These are phyloP conservation scores for Melanotaenia boesemani DNA, from an alignment of 2,797 vertebrate species.

Conservation along the genomic window DNA sequence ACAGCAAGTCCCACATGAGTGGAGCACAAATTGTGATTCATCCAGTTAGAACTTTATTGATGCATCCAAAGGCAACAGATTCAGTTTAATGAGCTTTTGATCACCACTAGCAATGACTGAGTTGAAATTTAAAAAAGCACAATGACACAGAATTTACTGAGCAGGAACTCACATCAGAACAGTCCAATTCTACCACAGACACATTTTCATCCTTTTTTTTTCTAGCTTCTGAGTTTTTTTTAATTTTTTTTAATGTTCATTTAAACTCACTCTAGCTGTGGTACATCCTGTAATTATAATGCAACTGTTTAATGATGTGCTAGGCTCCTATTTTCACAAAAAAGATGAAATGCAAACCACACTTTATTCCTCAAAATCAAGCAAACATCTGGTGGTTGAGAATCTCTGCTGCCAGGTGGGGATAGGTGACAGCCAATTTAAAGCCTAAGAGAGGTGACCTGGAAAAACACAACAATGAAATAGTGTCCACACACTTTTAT, in stretches of 20 bases:
- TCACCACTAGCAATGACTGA: background rate
- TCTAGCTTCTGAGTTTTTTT: background rate
- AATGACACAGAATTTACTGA: background rate
- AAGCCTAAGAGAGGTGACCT: too few relatives aligned
- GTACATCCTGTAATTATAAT: background rate
- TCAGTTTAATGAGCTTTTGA: background rate
- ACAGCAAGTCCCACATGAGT: background rate
- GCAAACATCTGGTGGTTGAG: background rate
- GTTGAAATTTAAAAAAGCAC: background rate
- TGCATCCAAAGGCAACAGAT: background rate
- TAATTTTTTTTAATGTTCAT: background rate
- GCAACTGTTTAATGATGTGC: background rate
- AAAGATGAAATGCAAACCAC: background rate
- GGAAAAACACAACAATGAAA: background rate
- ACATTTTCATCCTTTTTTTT: background rate
- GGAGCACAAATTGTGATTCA: background rate
- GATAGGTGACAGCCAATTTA: background rate
- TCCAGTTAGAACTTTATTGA: background rate
- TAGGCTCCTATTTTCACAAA: background rate
- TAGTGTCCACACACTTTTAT: background rate
- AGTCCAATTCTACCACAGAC: background rate
- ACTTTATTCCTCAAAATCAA: background rate
- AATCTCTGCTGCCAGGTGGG: too few relatives aligned
- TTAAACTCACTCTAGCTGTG: background rate
- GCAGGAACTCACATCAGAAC: background rate